These are phyloP conservation scores for Rotaria magnacalcarata DNA, from an alignment of 2,888 invertebrate genomes.

Conservation along the genomic window DNA sequence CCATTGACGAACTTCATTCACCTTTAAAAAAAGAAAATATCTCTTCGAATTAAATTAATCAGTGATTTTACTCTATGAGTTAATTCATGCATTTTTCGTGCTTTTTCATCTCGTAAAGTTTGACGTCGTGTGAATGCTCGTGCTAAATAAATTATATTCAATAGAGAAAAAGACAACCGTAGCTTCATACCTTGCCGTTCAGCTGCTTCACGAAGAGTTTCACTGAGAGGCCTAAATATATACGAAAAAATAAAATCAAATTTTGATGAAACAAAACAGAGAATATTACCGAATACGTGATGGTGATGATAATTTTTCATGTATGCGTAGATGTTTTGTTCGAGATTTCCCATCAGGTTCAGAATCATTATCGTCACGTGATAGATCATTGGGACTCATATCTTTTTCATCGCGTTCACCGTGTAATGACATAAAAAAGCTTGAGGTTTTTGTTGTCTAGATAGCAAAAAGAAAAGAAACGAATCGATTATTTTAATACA, in stretches of 20 bases:
- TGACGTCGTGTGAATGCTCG: constrained; percentile 2
- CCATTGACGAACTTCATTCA: constrained; percentile 69
- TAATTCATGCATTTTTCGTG: constrained; percentile 23
- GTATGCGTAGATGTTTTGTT: not conserved
- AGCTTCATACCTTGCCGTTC: constrained; percentile 1
- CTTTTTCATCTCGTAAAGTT: constrained; percentile 1
- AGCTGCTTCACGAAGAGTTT: constrained; percentile 6
- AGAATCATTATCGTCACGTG: not conserved
- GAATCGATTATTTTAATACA: not conserved
- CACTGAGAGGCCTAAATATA: not conserved
- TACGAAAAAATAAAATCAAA: too few relatives aligned
- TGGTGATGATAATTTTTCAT: constrained; percentile 16
- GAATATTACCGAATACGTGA: constrained; percentile 13
- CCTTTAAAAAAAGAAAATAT: constrained; percentile 53
- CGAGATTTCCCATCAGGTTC: constrained; percentile 6
- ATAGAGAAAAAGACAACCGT: not conserved
- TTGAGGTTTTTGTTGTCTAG: constrained; percentile 34
- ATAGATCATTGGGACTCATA: not conserved
- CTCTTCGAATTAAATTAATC: too few relatives aligned
- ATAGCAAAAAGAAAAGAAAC: not conserved
- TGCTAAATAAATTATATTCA: not conserved
- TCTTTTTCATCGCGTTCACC: not conserved
- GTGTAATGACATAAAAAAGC: constrained; percentile 20
- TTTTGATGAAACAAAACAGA: too few relatives aligned
- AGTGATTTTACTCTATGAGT: not conserved